phyloP scores from a whole-genome alignment of 2,888 invertebrate species.

The Uloborus plumipes region DNA sequence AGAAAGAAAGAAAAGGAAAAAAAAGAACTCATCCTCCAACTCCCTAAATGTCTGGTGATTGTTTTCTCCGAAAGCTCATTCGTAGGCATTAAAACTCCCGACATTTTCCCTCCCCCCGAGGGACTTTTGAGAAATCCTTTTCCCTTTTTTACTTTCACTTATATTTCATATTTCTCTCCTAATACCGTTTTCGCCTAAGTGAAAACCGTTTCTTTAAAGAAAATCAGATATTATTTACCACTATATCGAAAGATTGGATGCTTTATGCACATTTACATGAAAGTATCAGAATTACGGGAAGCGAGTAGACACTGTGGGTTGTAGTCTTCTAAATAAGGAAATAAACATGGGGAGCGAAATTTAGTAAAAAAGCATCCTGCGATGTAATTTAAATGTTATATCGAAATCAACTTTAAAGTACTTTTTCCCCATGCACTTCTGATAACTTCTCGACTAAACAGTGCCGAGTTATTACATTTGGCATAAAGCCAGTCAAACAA shows the following conservation, averaged over 20 bases:
- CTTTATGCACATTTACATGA: conserved; percentile 56
- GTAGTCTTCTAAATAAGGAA: conserved; percentile 42
- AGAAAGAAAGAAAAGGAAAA: no score
- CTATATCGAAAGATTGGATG: conserved; percentile 49
- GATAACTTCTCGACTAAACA: conserved; percentile 55
- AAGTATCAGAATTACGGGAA: conserved; percentile 44
- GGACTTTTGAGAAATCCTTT: not conserved
- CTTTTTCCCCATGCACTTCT: conserved; percentile 35
- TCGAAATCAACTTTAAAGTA: conserved; percentile 61
- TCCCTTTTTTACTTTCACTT: conserved; percentile 42
- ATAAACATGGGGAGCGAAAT: conserved; percentile 35
- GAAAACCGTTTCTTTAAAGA: conserved; percentile 56
- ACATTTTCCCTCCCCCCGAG: conserved; percentile 20
- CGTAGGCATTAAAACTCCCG: conserved; percentile 42
- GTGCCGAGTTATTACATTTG: conserved; percentile 60
- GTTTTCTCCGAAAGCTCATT: conserved; percentile 35
- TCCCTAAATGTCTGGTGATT: conserved; percentile 44
- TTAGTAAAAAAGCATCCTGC: conserved; percentile 35
- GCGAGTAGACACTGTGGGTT: conserved; percentile 7
- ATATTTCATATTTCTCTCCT: conserved; percentile 39
- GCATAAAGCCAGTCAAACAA: conserved; percentile 33
- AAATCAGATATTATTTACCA: conserved; percentile 57
- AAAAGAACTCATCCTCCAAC: not conserved
- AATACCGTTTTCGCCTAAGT: conserved; percentile 42
- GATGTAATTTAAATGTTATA: conserved; percentile 62